These are phyloP conservation scores for Ochlodes sylvanus DNA, from an alignment of 2,888 invertebrate species.

Conservation along the genomic window DNA sequence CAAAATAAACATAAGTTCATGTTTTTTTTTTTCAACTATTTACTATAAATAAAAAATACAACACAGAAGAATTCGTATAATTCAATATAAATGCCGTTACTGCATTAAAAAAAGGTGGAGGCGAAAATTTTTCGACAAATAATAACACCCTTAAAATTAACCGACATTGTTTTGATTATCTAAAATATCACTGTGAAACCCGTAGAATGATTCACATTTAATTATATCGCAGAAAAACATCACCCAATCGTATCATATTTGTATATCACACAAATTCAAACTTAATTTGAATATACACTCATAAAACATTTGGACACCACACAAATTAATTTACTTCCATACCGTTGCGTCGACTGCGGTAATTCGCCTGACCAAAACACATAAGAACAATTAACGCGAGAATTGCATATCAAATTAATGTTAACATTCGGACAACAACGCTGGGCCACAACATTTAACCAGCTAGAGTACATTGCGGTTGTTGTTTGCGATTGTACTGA, in stretches of 20 bases:
- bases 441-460: slow-evolving; percentile 16
- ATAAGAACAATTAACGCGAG: slow-evolving; percentile 10
- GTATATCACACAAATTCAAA: background rate
- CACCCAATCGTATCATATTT: background rate
- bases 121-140: too few species aligned
- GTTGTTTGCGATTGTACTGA: background rate
- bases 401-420: slow-evolving; percentile 15
- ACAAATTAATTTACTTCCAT: slow-evolving; percentile 5
- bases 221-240: too few species aligned
- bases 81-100: too few species aligned
- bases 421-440: slow-evolving; percentile 13
- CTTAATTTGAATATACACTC: background rate
- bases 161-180: too few species aligned
- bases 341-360: background rate
- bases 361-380: background rate
- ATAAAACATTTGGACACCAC: background rate
- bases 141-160: too few species aligned
- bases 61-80: too few species aligned
- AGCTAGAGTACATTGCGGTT: slow-evolving; percentile 6
- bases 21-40: too few species aligned
- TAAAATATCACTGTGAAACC: too few species aligned
- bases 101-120: background rate
- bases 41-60: too few species aligned
- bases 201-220: too few species aligned
- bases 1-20: background rate